Evolutionary conservation across 2,797 vertebrate species (phyloP).

Genomic region (Anguilla pacifica): DNA sequence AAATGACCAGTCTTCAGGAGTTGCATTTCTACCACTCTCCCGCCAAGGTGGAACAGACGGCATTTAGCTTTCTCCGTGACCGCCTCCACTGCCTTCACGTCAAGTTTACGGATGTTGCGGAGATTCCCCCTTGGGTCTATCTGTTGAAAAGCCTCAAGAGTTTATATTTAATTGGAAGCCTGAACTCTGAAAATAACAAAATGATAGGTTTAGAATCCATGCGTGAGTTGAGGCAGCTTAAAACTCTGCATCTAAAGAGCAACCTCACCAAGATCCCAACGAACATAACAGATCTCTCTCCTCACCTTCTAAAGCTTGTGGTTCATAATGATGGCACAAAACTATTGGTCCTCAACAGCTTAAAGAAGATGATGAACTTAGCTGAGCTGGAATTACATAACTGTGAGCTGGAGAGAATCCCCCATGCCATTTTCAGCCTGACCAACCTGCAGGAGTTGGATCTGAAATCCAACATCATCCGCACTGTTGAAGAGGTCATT

Average conservation of each 20-base stretch:
- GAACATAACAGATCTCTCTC: slow-evolving; percentile 94
- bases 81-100: slow-evolving; percentile 97
- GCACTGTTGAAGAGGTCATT: slow-evolving; percentile 96
- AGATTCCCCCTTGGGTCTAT: slow-evolving; percentile 97
- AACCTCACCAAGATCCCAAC: slow-evolving; percentile 98
- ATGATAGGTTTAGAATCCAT: slow-evolving; percentile 97
- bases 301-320: slow-evolving; percentile 90
- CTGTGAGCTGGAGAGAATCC: slow-evolving; percentile 96
- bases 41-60: slow-evolving; percentile 95
- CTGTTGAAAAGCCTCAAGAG: slow-evolving; percentile 91
- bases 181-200: slow-evolving; percentile 99
- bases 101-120: slow-evolving; percentile 98
- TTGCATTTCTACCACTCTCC: slow-evolving; percentile 97
- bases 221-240: slow-evolving; percentile 91
- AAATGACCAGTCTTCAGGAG: slow-evolving; percentile 95
- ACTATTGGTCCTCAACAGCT: slow-evolving; percentile 92
- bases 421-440: slow-evolving; percentile 96
- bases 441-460: slow-evolving; percentile 95
- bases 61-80: slow-evolving; percentile 96
- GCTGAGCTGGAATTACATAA: slow-evolving; percentile 92
- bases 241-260: slow-evolving; percentile 93
- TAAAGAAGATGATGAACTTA: slow-evolving; percentile 98
- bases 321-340: slow-evolving; percentile 98
- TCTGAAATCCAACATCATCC: slow-evolving; percentile 94
- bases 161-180: slow-evolving; percentile 90